phyloP scores from a whole-genome alignment of 1,140 invertebrate genomes.

The Drosophila nigromelanica region DNA sequence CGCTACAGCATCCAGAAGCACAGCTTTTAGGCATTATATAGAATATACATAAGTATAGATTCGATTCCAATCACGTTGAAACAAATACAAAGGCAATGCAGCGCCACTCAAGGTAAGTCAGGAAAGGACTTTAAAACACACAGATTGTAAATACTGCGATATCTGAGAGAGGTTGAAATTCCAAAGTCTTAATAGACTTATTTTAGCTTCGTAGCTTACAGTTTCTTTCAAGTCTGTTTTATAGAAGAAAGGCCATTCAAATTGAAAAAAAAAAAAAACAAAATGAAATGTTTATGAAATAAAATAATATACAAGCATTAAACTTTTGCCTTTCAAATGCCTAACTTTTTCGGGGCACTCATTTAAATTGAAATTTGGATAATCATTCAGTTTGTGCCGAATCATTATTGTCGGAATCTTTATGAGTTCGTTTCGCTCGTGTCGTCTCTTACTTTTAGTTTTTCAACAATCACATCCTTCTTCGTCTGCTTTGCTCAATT shows the following conservation, averaged over 20 bases:
- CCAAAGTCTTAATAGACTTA: too few relatives aligned
- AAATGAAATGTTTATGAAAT: slow-evolving; percentile 23
- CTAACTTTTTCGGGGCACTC: slow-evolving; percentile 35
- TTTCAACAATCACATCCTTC: slow-evolving; percentile 42
- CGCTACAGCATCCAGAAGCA: slow-evolving; percentile 36
- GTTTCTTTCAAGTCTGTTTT: too few relatives aligned
- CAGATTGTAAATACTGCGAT: slow-evolving; percentile 16
- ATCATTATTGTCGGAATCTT: slow-evolving; percentile 72
- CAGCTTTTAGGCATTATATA: slow-evolving; percentile 19
- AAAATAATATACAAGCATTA: slow-evolving; percentile 42
- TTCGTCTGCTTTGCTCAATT: not conserved
- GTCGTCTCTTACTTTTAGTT: slow-evolving; percentile 60
- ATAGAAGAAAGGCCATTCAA: not conserved
- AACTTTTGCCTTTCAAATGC: slow-evolving; percentile 53
- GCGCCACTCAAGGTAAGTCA: slow-evolving; percentile 59
- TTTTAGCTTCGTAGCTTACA: too few relatives aligned
- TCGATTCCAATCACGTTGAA: slow-evolving; percentile 43
- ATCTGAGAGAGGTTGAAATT: not conserved
- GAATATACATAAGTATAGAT: slow-evolving; percentile 27
- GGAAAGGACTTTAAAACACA: not conserved
- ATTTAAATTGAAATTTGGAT: slow-evolving; percentile 15
- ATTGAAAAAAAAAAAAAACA: slow-evolving; percentile 29
- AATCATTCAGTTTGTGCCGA: slow-evolving; percentile 49
- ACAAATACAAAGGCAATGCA: slow-evolving; percentile 71
- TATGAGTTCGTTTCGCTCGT: slow-evolving; percentile 47